Evolutionary conservation across 2,797 vertebrate species (phyloP), one percentile per base, ranked within the genome.

Genomic region (Falco biarmicus): DNA sequence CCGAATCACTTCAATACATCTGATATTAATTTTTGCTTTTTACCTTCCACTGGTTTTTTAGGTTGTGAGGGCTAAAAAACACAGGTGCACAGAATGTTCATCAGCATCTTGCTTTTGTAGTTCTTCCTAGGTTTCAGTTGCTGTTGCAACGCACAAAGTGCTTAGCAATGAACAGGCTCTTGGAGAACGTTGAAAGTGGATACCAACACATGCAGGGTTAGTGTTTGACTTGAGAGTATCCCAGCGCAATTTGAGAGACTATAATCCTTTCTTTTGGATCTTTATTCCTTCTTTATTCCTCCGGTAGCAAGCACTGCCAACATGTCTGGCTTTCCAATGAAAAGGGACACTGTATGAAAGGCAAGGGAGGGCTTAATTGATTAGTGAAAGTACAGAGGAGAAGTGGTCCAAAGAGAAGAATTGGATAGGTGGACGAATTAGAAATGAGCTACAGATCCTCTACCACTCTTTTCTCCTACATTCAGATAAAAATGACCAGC

Each of bases 221-320:
- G 71, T 83, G 79, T 73, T 92, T 89, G 74, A 89, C 50, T 81
- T 87, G 31, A 89, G 61, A 90, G 85, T 63, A 92, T 60, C 89
- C 73, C 87, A 88, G 37, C 26, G 59, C 57, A 88, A 69, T 93
- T 34, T 84, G 57, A 96, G 65, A 87, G 87, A 71, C 50, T 73
- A 56, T 70, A 86, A 87, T 84, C 88, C 53, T 92, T 90, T 75
- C 80, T 74, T 86, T 85, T 81, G 84, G 85, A 92, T 78, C 85
- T 76, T 90, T 94, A 85, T 78, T 95, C 61, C 53, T 90, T 73
- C 84, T 84, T 93, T 93, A 91, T 76, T 90, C 37, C 61, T 87
- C 74, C 0, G 0, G 37, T 59, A 91, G 88, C 39, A 65, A 91
- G 75, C 66, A 60, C 75, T 85, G 87, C 81, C 89, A 95, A 75